Evolutionary conservation across 2,888 invertebrate species (phyloP).

Genomic region (Ectemnius cavifrons): DNA sequence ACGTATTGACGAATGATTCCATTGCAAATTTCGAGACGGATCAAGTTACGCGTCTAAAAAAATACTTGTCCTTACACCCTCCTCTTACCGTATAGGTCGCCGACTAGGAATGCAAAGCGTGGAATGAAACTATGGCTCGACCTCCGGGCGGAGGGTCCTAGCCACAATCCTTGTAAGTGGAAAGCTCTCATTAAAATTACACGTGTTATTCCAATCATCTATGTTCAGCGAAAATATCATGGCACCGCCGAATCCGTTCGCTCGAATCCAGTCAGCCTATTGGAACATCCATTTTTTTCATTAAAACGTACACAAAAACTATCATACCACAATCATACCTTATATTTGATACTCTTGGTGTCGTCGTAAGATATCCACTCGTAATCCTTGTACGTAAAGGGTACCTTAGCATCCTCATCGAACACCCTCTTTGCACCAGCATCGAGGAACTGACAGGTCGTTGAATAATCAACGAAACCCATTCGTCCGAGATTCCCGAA

Average conservation of each 20-base stretch:
- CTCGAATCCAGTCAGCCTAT: conserved; percentile 82
- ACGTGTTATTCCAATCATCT: conserved; percentile 86
- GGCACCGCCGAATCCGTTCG: conserved; percentile 85
- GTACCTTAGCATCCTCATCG: conserved; percentile 86
- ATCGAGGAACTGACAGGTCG: conserved; percentile 84
- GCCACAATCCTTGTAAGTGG: conserved; percentile 75
- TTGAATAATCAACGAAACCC: conserved; percentile 87
- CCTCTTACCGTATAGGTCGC: too few species aligned
- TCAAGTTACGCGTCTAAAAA: background rate
- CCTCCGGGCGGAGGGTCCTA: conserved; percentile 28
- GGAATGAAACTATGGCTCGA: conserved; percentile 3
- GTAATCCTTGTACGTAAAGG: conserved; percentile 84
- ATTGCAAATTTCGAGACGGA: background rate
- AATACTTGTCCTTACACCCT: background rate
- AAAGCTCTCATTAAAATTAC: conserved; percentile 76
- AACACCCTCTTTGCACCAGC: conserved; percentile 81
- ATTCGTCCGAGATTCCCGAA: conserved; percentile 83
- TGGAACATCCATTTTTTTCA: conserved; percentile 41
- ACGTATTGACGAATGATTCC: background rate
- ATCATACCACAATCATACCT: conserved; percentile 35
- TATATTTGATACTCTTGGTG: conserved; percentile 81
- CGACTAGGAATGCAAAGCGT: conserved; percentile 1
- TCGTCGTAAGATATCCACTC: conserved; percentile 94
- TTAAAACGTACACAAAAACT: background rate
- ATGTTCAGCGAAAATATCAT: conserved; percentile 91